Evolutionary conservation across 2,113 vertebrate species (phyloP), one percentile per base, ranked within the genome.

Genomic region (Microcebus ravelobensis): DNA sequence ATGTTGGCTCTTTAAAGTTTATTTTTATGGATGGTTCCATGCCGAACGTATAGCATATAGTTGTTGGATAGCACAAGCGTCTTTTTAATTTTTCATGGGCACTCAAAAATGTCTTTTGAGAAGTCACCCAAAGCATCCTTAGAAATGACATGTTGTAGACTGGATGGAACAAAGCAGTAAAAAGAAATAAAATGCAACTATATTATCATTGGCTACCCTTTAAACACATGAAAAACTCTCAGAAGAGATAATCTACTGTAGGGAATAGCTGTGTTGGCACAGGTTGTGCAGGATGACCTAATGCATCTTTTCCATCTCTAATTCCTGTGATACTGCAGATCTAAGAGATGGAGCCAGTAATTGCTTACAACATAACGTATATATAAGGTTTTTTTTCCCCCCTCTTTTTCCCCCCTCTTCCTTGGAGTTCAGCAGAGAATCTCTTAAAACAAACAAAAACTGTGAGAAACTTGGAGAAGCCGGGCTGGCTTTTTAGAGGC

Each of bases 391-490:
- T 55, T 55, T 52, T n/a, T 15, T 45, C 8, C 45, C 15, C 85
- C 31, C 82, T 65, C 63, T 94, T 84, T 96, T 82, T 91, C 89
- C 31, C 31, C 63, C 48, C 52, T 61, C 85, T 97, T 96, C 95
- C 96, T 96, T 96, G 68, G 96, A 98, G 89, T 95, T 97, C 94
- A 31, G 18, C 18, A 18, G 96, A 98, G 97, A 98, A 97, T 95
- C 91, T 96, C 97, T 98, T 97, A 98, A 98, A 98, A 97, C 98
- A 98, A 98, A 98, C 98, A 98, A 98, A 97, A 98, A 97, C 98
- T 99, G 98, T 98, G 98, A 99, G 98, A 99, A 98, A 98, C 89
- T 4, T 68, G 97, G 96, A 97, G 98, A 98, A 98, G 98, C 98
- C 98, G 98, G 31, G 94, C 97, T 97, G 96, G 96, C 96, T 98